These are phyloP conservation scores for Rhagophthalmus giganteus DNA, from an alignment of 2,888 invertebrate genomes.

Conservation along the genomic window DNA sequence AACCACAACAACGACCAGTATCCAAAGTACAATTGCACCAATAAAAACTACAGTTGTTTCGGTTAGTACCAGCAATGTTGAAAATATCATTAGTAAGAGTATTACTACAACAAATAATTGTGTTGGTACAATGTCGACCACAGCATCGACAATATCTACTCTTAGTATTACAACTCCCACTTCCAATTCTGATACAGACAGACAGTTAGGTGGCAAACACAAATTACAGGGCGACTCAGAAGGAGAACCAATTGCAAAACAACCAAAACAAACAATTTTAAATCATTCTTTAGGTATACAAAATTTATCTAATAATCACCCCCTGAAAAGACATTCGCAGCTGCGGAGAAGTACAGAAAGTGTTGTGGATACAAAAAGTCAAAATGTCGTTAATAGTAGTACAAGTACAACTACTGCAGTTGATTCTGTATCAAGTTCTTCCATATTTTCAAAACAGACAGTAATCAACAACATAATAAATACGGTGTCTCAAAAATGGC, in stretches of 20 bases:
- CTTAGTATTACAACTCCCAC: neutral
- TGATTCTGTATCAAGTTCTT: constrained; percentile 11
- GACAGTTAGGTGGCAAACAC: constrained; percentile 26
- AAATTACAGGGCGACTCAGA: constrained; percentile 23
- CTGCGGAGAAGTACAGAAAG: constrained; percentile 21
- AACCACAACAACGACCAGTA: constrained; percentile 13
- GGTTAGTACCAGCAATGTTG: constrained; percentile 5
- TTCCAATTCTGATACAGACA: constrained; percentile 1
- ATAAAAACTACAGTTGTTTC: constrained; percentile 7
- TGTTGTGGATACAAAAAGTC: constrained; percentile 6
- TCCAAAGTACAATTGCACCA: constrained; percentile 21
- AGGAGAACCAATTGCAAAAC: constrained; percentile 41
- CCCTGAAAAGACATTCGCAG: constrained; percentile 47
- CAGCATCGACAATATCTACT: neutral
- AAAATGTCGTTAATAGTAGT: constrained; percentile 6
- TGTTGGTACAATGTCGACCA: neutral
- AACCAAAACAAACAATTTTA: constrained; percentile 44
- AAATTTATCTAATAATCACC: constrained; percentile 52
- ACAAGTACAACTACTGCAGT: neutral
- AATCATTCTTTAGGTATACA: constrained; percentile 48
- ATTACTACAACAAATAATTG: neutral
- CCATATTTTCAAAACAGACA: constrained; percentile 20
- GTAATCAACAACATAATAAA: constrained; percentile 21
- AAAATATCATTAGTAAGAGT: neutral
- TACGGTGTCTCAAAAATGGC: constrained; percentile 1